Base-by-base conservation (phyloP, 1,140 invertebrate species). In the Aphelinus certus region DNA sequence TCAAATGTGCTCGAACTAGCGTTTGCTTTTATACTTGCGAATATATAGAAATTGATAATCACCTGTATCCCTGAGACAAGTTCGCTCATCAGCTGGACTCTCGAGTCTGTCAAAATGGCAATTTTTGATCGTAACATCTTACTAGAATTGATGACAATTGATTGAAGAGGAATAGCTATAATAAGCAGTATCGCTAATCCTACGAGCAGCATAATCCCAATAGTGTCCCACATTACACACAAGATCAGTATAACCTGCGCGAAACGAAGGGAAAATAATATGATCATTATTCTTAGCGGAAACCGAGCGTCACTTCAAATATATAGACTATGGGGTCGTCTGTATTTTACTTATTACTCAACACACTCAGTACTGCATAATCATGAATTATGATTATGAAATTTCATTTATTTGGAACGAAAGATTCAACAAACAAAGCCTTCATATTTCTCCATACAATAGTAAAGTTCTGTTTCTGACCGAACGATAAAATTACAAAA, bases 1-100 rank as follows among this genome's bases (percentile, higher is more conserved):
- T 26, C 26, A 26, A 26, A 26, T 26, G 26, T 26, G 26, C 26
- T 26, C 26, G 26, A 26, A 26, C 26, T 26, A 26, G 26, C 26
- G 26, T 26, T 26, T 7, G 10, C 42, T 68, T 47, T 57, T 57
- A 47, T 66, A 67, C 46, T 58, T 57, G 26, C 51, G 58, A 55
- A 64, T 47, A 45, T 62, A 42, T n/a, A 55, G 55, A 51, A 46
- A 70, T 7, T 63, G 6, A 42, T 63, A 66, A 47, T 88, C 68
- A 95, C 91, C 85, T 92, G 90, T 76, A 93, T 92, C 56, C 91
- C 92, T 67, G 88, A 83, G 45, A 95, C 90, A 42, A 96, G 89
- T 87, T 96, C 94, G 79, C 91, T 94, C 93, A 95, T 95, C n/a
- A 94, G 83, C 58, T 93, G 90, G 7, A 96, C 91, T 69, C 95